Evolutionary conservation across 2,113 vertebrate genomes (phyloP), one percentile per base, ranked within the genome.

Genomic region (Poeciliopsis occidentalis): DNA sequence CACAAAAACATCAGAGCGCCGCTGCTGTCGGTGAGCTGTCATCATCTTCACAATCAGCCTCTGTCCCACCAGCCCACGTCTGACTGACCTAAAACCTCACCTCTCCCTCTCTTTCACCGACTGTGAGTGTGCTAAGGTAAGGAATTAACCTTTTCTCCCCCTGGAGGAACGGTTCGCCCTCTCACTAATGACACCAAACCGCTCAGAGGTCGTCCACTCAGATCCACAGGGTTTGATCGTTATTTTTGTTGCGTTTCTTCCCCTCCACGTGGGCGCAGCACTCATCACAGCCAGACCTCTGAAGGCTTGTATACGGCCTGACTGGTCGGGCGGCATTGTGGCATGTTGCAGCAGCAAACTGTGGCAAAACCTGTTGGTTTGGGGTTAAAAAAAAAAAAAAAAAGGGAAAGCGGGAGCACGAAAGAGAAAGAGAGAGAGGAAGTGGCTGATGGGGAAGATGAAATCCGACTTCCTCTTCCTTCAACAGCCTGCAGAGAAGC

Each of bases 281-380:
- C 51, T n/a, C 51, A 57, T 57, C 51, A 24, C 24, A 8, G 11
- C 17, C 51, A n/a, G 51, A 17, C 30, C 39, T 47, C 44, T 47
- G 44, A 47, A 47, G 13, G 44, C 44, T 70, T 80, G 80, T 71
- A 65, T 80, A 84, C 84, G 24, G 83, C 64, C 78, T 15, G 27
- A 93, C 90, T 89, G 91, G 92, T 93, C 88, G 51, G 82, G 87
- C 90, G 89, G 78, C 89, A 90, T 90, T 87, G 85, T 85, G 87
- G 78, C 76, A 37, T 66, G 73, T 86, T 70, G 68, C 4, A 24
- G 57, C 65, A 30, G 71, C 72, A 82, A 74, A 84, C 87, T 83
- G 79, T 70, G 69, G 88, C 79, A 76, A 85, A 92, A 93, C 92
- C 89, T 87, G 92, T 91, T 85, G 67, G 86, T 85, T 86, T 30